These are phyloP conservation scores for Myoxocephalus aenaeus DNA, from an alignment of 2,797 vertebrate genomes.

Conservation along the genomic window DNA sequence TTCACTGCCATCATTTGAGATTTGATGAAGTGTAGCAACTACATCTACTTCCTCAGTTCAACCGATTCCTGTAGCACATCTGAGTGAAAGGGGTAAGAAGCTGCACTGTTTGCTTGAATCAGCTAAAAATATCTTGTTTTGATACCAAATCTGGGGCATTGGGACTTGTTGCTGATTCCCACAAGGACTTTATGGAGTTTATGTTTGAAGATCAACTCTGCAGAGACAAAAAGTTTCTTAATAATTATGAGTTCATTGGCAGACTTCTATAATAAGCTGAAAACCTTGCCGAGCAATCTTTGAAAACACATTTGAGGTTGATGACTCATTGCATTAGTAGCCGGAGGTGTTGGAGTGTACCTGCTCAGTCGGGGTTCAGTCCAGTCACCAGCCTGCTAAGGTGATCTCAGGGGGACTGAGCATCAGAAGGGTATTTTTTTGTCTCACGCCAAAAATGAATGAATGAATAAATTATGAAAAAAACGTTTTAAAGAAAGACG, in stretches of 20 bases:
- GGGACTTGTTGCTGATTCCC: constrained; percentile 54
- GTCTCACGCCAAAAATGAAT: not conserved
- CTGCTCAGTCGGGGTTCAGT: constrained; percentile 21
- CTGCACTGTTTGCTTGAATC: constrained; percentile 22
- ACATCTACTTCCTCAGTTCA: constrained; percentile 18
- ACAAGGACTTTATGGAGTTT: constrained; percentile 38
- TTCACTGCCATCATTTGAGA: constrained; percentile 14
- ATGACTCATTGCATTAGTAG: constrained; percentile 43
- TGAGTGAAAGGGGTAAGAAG: constrained; percentile 7
- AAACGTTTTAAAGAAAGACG: not conserved
- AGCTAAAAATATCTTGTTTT: constrained; percentile 70
- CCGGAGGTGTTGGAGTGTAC: constrained; percentile 10
- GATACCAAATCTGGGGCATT: constrained; percentile 58
- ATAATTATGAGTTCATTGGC: constrained; percentile 30
- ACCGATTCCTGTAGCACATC: constrained; percentile 12
- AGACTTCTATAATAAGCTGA: constrained; percentile 24
- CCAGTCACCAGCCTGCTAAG: constrained; percentile 5
- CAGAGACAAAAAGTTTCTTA: constrained; percentile 21
- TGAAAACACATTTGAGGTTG: constrained; percentile 27
- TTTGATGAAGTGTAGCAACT: constrained; percentile 11
- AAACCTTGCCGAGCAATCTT: constrained; percentile 22
- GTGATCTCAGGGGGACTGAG: constrained; percentile 14
- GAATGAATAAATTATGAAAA: not conserved
- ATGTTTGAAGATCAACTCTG: constrained; percentile 57
- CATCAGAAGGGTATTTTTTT: constrained; percentile 12